Conservation (phyloP, 2,888 invertebrate genomes). For the Cybosia mesomella region DNA sequence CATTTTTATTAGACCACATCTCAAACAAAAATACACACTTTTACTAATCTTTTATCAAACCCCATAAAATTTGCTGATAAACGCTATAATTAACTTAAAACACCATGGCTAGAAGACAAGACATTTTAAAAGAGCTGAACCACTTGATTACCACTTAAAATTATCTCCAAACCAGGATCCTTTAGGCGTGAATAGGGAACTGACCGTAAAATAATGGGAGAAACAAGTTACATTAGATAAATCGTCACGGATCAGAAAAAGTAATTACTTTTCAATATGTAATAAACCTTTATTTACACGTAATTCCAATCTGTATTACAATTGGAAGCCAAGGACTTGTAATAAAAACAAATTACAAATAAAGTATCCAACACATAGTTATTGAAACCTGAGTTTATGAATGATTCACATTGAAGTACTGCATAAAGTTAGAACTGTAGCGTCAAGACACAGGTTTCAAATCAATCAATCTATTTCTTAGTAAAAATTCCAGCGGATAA, state of each 20-base stretch:
- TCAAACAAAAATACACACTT: slow-evolving; percentile 19
- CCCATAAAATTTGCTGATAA: slow-evolving; percentile 48
- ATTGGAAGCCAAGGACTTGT: not conserved
- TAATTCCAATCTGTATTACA: not conserved
- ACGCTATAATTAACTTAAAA: slow-evolving; percentile 45
- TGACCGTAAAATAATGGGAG: not conserved
- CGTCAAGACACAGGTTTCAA: slow-evolving; percentile 14
- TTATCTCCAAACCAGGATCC: slow-evolving; percentile 15
- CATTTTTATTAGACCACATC: slow-evolving; percentile 36
- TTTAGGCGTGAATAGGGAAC: slow-evolving; percentile 18
- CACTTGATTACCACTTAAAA: slow-evolving; percentile 46
- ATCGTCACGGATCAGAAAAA: not conserved
- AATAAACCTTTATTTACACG: not conserved
- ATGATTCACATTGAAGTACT: slow-evolving; percentile 16
- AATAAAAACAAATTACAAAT: no score
- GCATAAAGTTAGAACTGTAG: slow-evolving; percentile 14
- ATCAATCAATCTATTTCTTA: slow-evolving; percentile 22
- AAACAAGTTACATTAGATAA: not conserved
- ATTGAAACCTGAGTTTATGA: slow-evolving; percentile 11
- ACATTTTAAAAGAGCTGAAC: slow-evolving; percentile 22
- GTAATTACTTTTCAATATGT: not conserved
- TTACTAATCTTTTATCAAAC: slow-evolving; percentile 39
- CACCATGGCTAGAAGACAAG: slow-evolving; percentile 20
- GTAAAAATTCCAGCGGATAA: slow-evolving; percentile 20
- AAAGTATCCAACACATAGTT: not conserved